Conservation (phyloP, 2,888 invertebrate species). For the Melipona beecheii region DNA sequence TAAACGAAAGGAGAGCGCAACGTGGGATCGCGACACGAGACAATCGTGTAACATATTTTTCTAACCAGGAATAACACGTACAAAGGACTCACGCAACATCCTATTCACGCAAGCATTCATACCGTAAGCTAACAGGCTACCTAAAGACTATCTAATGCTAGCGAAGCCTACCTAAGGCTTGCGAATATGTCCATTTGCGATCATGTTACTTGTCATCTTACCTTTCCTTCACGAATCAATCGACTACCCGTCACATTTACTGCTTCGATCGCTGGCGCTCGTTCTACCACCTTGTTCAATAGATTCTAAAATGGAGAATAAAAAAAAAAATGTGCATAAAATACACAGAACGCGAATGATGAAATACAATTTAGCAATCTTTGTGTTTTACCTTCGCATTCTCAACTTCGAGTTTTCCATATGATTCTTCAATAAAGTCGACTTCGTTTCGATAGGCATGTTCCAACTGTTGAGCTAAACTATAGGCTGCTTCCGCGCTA, state of each 20-base stretch:
- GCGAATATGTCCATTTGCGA: conserved; percentile 44
- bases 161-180: conserved; percentile 65
- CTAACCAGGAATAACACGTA: conserved; percentile 35
- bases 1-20: conserved; percentile 10
- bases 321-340: background rate
- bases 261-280: conserved; percentile 96
- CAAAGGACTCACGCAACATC: conserved; percentile 65
- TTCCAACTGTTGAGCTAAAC: conserved; percentile 95
- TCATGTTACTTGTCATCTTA: conserved; percentile 89
- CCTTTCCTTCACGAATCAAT: conserved; percentile 99
- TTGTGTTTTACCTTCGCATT: conserved; percentile 89
- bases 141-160: conserved; percentile 73
- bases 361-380: background rate
- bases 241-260: conserved; percentile 97
- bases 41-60: conserved; percentile 18
- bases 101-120: conserved; percentile 79
- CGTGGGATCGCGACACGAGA: conserved; percentile 22
- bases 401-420: conserved; percentile 91
- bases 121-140: conserved; percentile 74
- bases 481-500: conserved; percentile 95
- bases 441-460: conserved; percentile 94
- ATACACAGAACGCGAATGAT: background rate
- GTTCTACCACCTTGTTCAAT: conserved; percentile 96
- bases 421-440: conserved; percentile 94
- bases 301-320: conserved; percentile 88